Evolutionary conservation across 1,140 invertebrate genomes (phyloP).

Genomic region (Armadillidium nasatum): DNA sequence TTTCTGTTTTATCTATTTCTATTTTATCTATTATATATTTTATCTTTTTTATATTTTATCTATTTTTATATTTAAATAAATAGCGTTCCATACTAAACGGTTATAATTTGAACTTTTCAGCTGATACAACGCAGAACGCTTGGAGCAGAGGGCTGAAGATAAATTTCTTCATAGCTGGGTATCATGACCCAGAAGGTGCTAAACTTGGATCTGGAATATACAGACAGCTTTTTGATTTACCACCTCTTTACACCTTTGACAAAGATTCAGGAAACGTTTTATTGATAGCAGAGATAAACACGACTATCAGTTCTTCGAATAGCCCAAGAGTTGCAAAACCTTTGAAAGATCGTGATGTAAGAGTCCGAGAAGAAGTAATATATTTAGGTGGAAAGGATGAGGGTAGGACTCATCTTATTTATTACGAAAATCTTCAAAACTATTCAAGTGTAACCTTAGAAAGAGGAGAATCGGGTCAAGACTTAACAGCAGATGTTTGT

Average conservation of each 20-base stretch:
- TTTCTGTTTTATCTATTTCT: too few relatives aligned
- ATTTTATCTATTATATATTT: too few relatives aligned
- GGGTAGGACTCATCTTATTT: not conserved
- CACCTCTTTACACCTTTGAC: constrained; percentile 46
- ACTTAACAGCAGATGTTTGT: not conserved
- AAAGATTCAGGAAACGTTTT: constrained; percentile 30
- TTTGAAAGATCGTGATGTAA: not conserved
- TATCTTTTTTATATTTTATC: too few relatives aligned
- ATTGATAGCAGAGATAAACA: constrained; percentile 30
- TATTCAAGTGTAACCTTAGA: not conserved
- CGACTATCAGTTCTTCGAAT: not conserved
- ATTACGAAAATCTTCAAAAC: not conserved
- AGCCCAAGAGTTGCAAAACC: not conserved
- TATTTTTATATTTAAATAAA: too few relatives aligned
- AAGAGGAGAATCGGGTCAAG: not conserved
- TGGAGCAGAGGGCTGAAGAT: constrained; percentile 56
- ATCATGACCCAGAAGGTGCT: constrained; percentile 53
- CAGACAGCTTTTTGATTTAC: constrained; percentile 51
- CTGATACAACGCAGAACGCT: constrained; percentile 54
- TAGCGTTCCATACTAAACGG: too few relatives aligned
- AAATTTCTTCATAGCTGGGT: constrained; percentile 58
- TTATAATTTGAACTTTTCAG: too few relatives aligned
- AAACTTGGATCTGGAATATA: constrained; percentile 60
- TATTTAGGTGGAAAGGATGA: not conserved
- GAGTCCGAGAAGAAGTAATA: not conserved